These are phyloP conservation scores for Bombyx mori DNA, from an alignment of 1,140 invertebrate genomes.

Conservation along the genomic window DNA sequence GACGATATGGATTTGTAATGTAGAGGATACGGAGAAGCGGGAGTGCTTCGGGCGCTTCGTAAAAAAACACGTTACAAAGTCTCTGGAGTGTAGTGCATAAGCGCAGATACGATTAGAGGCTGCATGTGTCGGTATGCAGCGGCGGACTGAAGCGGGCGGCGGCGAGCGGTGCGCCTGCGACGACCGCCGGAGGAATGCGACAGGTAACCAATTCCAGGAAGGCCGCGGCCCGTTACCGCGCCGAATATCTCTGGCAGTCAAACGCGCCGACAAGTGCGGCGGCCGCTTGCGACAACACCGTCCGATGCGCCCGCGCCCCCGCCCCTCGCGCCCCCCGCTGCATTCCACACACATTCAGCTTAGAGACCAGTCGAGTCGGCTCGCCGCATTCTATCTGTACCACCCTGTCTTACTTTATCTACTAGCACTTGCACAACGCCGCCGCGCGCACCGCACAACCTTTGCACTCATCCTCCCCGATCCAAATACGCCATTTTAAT, in stretches of 20 bases:
- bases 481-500: background rate
- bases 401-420: conserved; percentile 47
- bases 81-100: conserved; percentile 7
- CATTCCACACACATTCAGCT: conserved; percentile 64
- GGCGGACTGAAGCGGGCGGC: conserved; percentile 13
- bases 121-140: conserved; percentile 23
- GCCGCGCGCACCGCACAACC: conserved; percentile 4
- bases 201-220: conserved; percentile 68
- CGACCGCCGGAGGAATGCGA: conserved; percentile 61
- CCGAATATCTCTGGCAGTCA: conserved; percentile 67
- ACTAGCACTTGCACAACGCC: conserved; percentile 21
- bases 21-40: too few species aligned
- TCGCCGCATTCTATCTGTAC: conserved; percentile 54
- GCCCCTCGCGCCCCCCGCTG: conserved; percentile 27
- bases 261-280: conserved; percentile 67
- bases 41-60: background rate
- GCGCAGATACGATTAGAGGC: conserved; percentile 15
- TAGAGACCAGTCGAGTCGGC: conserved; percentile 63
- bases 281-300: conserved; percentile 61
- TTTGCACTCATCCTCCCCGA: background rate
- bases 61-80: conserved; percentile 8
- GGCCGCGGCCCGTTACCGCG: conserved; percentile 65
- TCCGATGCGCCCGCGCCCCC: conserved; percentile 38
- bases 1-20: too few species aligned
- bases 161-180: conserved; percentile 24